These are phyloP conservation scores for Diabrotica virgifera DNA, from an alignment of 1,140 invertebrate genomes.

Conservation along the genomic window DNA sequence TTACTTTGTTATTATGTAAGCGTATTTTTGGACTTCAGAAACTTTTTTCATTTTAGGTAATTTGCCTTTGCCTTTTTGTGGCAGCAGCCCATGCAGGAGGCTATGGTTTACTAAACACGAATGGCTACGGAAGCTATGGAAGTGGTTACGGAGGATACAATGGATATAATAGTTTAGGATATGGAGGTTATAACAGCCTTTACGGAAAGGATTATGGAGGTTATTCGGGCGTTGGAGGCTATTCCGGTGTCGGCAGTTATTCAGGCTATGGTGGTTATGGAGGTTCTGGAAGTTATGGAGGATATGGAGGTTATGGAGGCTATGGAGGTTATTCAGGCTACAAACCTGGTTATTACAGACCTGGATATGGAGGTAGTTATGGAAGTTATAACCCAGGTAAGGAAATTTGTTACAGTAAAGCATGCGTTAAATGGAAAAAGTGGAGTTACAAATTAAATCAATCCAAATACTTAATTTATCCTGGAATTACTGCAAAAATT, in stretches of 20 bases:
- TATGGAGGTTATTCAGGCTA: conserved; percentile 11
- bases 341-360: not conserved
- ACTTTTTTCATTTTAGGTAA: not conserved
- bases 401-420: too few species aligned
- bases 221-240: not conserved
- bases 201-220: not conserved
- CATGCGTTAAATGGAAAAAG: too few species aligned
- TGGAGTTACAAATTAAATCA: too few species aligned
- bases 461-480: too few species aligned
- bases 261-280: conserved; percentile 9
- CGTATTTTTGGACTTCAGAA: too few species aligned
- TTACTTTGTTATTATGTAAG: too few species aligned
- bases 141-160: not conserved
- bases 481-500: too few species aligned
- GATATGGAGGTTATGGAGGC: conserved; percentile 11
- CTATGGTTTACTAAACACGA: conserved; percentile 3
- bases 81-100: conserved; percentile 12
- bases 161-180: conserved; percentile 3
- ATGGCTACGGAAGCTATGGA: not conserved
- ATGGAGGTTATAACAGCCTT: not conserved
- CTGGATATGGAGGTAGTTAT: not conserved
- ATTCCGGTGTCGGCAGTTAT: not conserved
- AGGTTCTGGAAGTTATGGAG: not conserved
- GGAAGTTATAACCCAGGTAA: not conserved
- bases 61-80: conserved; percentile 6